These are phyloP conservation scores for Drosophila meridiana DNA, from an alignment of 2,888 invertebrate species.

Conservation along the genomic window DNA sequence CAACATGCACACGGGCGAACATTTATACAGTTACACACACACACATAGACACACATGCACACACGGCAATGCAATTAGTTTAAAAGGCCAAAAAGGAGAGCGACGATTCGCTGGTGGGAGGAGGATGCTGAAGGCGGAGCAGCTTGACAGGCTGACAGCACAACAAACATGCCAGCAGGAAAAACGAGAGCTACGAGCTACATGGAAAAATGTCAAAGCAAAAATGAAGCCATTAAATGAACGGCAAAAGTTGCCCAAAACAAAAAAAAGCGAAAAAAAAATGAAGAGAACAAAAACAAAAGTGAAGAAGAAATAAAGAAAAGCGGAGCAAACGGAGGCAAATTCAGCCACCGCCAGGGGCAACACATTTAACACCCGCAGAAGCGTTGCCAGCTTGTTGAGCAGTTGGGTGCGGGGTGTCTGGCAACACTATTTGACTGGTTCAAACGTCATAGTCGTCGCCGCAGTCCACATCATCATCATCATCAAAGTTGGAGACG, in stretches of 20 bases:
- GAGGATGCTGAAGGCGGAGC: conserved; percentile 16
- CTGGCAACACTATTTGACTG: conserved; percentile 56
- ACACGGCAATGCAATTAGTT: conserved; percentile 74
- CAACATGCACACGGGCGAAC: conserved; percentile 32
- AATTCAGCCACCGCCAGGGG: conserved; percentile 58
- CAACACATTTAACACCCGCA: conserved; percentile 74
- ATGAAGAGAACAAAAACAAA: conserved; percentile 18
- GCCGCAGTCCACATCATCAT: conserved; percentile 61
- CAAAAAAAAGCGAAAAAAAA: conserved; percentile 7
- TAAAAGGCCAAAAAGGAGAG: conserved; percentile 68
- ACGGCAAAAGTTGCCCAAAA: conserved; percentile 69
- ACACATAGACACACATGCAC: conserved; percentile 23
- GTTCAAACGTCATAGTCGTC: conserved; percentile 58
- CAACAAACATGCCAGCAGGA: conserved; percentile 62
- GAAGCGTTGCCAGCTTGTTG: conserved; percentile 34
- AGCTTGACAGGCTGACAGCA: conserved; percentile 72
- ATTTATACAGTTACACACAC: conserved; percentile 30
- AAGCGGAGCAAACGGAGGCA: conserved; percentile 38
- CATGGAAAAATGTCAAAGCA: conserved; percentile 78
- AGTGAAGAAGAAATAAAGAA: conserved; percentile 27
- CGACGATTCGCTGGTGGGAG: conserved; percentile 8
- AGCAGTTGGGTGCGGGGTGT: conserved; percentile 4
- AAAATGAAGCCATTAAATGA: conserved; percentile 80
- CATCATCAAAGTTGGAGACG: conserved; percentile 40
- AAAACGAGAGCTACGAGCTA: conserved; percentile 57